Percentiles rank a stretch among this genome's conserved stretches.
Evolutionary conservation across 2,888 invertebrate species (phyloP).

Genomic region (Epinotia nisella): DNA sequence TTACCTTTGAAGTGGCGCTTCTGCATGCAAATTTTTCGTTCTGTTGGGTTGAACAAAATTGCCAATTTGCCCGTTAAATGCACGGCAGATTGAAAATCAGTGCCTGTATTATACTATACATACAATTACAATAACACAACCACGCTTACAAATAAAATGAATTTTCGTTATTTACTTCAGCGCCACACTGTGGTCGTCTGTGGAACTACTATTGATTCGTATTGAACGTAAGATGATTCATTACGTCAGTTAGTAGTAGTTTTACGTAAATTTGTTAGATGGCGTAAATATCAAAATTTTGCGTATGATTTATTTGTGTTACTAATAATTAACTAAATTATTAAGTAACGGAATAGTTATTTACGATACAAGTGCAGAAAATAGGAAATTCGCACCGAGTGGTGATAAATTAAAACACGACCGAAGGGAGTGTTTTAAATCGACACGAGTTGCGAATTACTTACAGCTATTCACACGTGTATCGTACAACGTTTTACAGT

Average conservation of each 20-base stretch:
- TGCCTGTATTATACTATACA: slow-evolving; percentile 1
- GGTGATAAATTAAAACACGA: no score
- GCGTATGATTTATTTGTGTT: background rate
- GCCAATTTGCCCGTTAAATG: slow-evolving; percentile 64
- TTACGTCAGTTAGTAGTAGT: background rate
- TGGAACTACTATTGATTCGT: slow-evolving; percentile 26
- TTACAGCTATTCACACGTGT: no score
- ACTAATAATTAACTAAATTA: background rate
- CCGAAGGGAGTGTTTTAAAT: no score
- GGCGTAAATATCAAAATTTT: slow-evolving; percentile 4
- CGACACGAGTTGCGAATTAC: no score
- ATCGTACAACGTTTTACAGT: no score
- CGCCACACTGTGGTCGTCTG: background rate
- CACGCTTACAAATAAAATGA: background rate
- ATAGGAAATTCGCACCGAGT: no score
- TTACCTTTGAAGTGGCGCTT: slow-evolving; percentile 84
- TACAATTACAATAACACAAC: background rate
- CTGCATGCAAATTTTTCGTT: slow-evolving; percentile 80
- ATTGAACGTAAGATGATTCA: background rate
- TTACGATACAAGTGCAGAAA: no score
- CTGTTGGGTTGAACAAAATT: slow-evolving; percentile 62
- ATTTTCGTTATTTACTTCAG: background rate
- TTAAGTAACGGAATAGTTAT: no score
- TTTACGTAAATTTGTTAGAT: background rate
- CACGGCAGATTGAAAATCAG: slow-evolving; percentile 47